Evolutionary conservation across 2,888 invertebrate genomes (phyloP).

Genomic region (Lochmaea crataegi): DNA sequence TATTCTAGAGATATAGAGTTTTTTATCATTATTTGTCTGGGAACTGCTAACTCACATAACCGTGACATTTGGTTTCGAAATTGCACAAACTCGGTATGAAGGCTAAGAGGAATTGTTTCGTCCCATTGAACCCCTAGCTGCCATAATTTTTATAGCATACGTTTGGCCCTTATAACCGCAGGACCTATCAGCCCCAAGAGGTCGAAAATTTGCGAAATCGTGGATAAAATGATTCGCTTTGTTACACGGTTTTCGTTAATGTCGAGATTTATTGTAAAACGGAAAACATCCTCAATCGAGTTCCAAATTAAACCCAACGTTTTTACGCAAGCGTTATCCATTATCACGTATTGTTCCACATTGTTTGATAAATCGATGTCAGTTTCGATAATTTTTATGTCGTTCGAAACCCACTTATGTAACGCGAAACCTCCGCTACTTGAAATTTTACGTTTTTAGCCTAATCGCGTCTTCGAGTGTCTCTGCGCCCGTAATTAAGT

Average conservation of each 20-base stretch:
- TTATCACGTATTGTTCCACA: neutral
- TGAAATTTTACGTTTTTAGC: neutral
- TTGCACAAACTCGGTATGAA: no score
- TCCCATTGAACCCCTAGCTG: no score
- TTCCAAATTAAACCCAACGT: neutral
- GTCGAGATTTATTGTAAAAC: neutral
- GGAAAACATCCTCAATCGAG: neutral
- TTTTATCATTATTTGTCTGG: neutral
- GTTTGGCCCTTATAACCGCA: neutral
- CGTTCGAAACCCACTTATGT: conserved; percentile 12
- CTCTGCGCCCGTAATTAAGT: neutral
- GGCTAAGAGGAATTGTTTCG: no score
- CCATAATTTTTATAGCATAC: neutral
- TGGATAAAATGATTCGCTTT: neutral
- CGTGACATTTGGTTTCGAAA: no score
- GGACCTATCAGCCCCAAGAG: neutral
- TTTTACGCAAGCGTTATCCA: neutral
- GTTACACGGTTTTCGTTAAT: neutral
- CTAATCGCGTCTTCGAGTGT: neutral
- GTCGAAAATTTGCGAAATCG: neutral
- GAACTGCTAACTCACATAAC: no score
- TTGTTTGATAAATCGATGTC: no score
- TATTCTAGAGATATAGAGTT: neutral
- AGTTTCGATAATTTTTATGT: neutral
- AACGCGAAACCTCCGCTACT: neutral